phyloP scores from a whole-genome alignment of 2,888 invertebrate genomes.

The Heliconius charithonia region DNA sequence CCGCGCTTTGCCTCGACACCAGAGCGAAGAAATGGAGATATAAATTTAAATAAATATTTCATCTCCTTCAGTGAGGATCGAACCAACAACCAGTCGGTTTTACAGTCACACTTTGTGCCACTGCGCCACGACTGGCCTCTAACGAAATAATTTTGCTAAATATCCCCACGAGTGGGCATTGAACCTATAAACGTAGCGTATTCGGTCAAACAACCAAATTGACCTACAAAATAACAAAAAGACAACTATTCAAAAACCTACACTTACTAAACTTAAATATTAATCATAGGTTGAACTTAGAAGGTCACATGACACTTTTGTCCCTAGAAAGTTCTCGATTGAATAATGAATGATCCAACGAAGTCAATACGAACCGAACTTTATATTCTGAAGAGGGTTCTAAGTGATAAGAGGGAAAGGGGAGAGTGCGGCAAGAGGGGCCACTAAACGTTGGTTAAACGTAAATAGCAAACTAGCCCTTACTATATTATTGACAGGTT shows the following conservation, averaged over 20 bases:
- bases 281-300: conserved; percentile 4
- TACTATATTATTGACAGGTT: neutral
- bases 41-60: too few relatives aligned
- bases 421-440: neutral
- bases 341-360: conserved; percentile 21
- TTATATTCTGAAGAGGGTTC: conserved; percentile 15
- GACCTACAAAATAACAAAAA: neutral
- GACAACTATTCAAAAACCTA: neutral
- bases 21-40: too few relatives aligned
- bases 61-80: too few relatives aligned
- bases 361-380: conserved; percentile 19
- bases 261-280: neutral
- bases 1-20: too few relatives aligned
- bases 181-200: neutral
- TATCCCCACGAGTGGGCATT: neutral
- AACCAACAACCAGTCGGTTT: too few relatives aligned
- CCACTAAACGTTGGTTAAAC: neutral
- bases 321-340: conserved; percentile 17
- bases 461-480: neutral
- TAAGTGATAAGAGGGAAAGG: neutral
- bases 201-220: neutral
- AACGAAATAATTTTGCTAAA: too few relatives aligned
- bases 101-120: too few relatives aligned
- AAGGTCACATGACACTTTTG: conserved; percentile 19
- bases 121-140: too few relatives aligned